Conservation (phyloP, 2,797 vertebrate genomes). For the Leptatherina wallacei region DNA sequence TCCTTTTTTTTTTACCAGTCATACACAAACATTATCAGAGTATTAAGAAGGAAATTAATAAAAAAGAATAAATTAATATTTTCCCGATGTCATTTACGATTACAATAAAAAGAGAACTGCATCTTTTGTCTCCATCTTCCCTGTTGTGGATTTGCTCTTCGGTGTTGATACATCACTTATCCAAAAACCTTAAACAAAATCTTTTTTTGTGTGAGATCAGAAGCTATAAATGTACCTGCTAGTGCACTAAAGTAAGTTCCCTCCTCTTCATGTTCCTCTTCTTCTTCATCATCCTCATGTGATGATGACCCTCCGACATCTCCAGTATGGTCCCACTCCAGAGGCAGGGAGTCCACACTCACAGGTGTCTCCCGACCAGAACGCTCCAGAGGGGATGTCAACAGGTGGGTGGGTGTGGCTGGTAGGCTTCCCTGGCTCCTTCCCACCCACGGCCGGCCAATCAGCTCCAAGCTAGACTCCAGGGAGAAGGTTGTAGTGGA, state of each 20-base stretch:
- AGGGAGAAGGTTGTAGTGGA: constrained; percentile 80
- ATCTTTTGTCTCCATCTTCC: not conserved
- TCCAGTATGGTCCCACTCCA: constrained; percentile 98
- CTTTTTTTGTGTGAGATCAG: not conserved
- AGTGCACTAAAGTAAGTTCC: constrained; percentile 87
- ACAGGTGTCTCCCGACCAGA: constrained; percentile 93
- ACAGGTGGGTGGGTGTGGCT: constrained; percentile 86
- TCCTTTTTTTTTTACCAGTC: not conserved
- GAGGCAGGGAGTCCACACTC: constrained; percentile 94
- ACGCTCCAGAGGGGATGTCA: constrained; percentile 83
- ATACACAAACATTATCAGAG: not conserved
- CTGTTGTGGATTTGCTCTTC: no score
- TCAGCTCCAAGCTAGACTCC: constrained; percentile 84
- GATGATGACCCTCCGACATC: constrained; percentile 94
- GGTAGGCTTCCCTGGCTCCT: constrained; percentile 62
- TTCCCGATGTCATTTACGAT: no score
- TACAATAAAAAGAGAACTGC: not conserved
- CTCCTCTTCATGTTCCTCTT: constrained; percentile 71
- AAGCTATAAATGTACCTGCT: constrained; percentile 84
- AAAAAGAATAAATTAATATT: no score
- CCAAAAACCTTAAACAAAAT: no score
- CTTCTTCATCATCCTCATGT: constrained; percentile 87
- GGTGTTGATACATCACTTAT: not conserved
- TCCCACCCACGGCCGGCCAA: constrained; percentile 70
- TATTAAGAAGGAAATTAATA: not conserved